Percentiles rank a stretch among this genome's conserved stretches.
Conservation (phyloP, 2,113 vertebrate genomes). For the Marmota flaviventris region DNA sequence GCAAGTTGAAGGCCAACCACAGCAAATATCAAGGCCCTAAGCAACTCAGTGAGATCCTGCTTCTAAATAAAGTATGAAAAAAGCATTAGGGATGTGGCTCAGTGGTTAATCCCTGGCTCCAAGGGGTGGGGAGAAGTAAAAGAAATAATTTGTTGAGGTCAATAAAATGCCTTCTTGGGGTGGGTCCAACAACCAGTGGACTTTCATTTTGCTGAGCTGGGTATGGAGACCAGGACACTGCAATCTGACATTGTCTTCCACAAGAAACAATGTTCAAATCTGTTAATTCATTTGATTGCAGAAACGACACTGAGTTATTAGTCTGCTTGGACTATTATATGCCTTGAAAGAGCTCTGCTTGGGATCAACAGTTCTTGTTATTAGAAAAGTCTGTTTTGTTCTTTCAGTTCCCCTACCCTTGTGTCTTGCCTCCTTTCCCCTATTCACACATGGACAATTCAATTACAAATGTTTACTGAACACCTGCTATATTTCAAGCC, state of each 20-base stretch:
- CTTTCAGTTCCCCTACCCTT: not conserved
- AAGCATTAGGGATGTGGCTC: no score
- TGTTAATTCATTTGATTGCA: not conserved
- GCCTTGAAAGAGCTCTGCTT: slow-evolving; percentile 7
- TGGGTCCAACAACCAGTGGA: not conserved
- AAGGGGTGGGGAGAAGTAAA: no score
- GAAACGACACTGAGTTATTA: not conserved
- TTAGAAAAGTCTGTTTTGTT: slow-evolving; percentile 31
- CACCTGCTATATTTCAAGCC: slow-evolving; percentile 37
- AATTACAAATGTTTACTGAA: slow-evolving; percentile 41
- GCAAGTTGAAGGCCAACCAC: no score
- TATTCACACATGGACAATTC: not conserved
- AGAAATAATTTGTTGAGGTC: not conserved
- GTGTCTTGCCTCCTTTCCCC: not conserved
- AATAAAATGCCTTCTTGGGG: not conserved
- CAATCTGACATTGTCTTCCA: not conserved
- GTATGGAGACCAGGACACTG: not conserved
- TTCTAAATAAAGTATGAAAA: no score
- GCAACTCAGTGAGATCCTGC: no score
- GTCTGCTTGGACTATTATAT: not conserved
- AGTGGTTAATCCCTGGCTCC: no score
- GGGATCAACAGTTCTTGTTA: not conserved
- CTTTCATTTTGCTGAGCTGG: not conserved
- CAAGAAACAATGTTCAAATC: not conserved
- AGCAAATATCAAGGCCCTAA: no score